These are phyloP conservation scores for Stratiomys singularior DNA, from an alignment of 2,888 invertebrate genomes.

Conservation along the genomic window DNA sequence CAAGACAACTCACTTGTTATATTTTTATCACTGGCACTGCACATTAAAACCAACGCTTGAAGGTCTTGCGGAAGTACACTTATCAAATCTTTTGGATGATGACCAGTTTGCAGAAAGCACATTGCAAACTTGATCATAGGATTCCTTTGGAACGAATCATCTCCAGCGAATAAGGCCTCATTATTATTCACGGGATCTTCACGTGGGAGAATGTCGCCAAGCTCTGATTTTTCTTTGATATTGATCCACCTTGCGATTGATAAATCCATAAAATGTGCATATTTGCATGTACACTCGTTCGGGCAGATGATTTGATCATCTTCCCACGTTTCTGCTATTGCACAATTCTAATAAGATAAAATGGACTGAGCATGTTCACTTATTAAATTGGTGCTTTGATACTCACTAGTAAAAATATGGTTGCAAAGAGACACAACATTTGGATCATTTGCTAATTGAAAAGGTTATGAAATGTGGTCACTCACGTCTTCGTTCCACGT, in stretches of 20 bases:
- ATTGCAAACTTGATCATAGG: constrained; percentile 67
- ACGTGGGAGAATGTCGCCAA: background rate
- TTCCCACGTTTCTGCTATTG: constrained; percentile 53
- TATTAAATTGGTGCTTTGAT: background rate
- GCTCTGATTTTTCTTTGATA: constrained; percentile 11
- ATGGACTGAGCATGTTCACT: background rate
- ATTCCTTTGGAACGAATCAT: constrained; percentile 63
- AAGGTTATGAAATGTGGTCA: no score
- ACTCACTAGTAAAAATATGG: constrained; percentile 2
- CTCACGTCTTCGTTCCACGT: background rate
- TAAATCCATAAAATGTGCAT: constrained; percentile 68
- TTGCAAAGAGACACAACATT: background rate
- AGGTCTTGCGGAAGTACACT: constrained; percentile 66
- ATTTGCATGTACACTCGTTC: constrained; percentile 68
- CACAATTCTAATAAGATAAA: constrained; percentile 30
- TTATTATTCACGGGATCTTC: constrained; percentile 56
- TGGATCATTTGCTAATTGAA: no score
- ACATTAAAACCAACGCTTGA: constrained; percentile 70
- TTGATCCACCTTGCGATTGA: constrained; percentile 69
- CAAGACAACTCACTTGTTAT: constrained; percentile 59
- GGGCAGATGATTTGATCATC: constrained; percentile 64
- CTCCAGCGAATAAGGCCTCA: constrained; percentile 60
- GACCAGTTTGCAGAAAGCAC: constrained; percentile 68
- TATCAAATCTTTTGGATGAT: constrained; percentile 64
- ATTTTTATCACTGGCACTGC: constrained; percentile 65